A percentile compares a stretch with the other conserved stretches of the same genome.
Conservation (phyloP, 2,113 vertebrate genomes). For the Numenius arquata region DNA sequence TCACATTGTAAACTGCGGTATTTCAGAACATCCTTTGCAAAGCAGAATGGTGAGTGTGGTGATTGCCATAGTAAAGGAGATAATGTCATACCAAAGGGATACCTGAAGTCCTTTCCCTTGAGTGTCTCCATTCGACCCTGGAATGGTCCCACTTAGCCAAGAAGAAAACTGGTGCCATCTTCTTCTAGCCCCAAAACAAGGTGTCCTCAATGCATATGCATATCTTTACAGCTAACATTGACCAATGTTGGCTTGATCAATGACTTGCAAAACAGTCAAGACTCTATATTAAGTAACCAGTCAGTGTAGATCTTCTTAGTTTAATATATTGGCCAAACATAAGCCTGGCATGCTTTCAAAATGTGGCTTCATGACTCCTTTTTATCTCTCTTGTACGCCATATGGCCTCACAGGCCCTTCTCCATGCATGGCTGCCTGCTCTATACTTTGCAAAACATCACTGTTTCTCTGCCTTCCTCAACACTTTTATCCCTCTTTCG, state of each 20-base stretch:
- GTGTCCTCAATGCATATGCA: neutral
- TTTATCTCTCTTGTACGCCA: neutral
- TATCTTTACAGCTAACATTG: neutral
- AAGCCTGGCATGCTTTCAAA: neutral
- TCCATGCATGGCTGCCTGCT: neutral
- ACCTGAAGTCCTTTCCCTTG: neutral
- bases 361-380: neutral
- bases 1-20: neutral
- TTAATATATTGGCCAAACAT: rapidly evolving
- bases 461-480: rapidly evolving
- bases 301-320: neutral
- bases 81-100: rapidly evolving
- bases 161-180: neutral
- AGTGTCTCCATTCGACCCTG: neutral
- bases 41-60: neutral
- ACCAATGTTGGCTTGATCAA: neutral
- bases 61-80: neutral
- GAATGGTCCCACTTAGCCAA: neutral
- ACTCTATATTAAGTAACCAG: neutral
- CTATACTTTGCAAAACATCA: neutral
- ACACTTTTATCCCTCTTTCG: neutral
- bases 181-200: neutral
- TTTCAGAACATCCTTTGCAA: neutral
- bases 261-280: neutral
- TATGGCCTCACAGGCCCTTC: neutral